Evolutionary conservation across 2,888 invertebrate species (phyloP).

Genomic region (Ectemnius lituratus): DNA sequence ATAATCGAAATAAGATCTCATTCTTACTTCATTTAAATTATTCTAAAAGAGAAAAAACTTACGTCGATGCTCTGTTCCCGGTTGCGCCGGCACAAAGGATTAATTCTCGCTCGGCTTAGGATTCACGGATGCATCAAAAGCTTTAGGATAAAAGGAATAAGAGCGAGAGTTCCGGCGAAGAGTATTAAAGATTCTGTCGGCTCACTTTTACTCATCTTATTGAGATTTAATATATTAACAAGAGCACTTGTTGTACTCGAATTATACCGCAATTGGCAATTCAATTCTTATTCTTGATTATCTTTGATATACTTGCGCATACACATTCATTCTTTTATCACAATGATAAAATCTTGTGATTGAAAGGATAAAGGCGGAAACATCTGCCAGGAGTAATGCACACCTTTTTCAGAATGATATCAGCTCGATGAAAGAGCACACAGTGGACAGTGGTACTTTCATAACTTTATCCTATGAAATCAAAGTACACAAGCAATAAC

Average conservation of each 20-base stretch:
- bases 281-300: too few relatives aligned
- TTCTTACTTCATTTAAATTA: constrained; percentile 31
- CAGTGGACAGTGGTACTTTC: too few relatives aligned
- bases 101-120: constrained; percentile 42
- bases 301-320: too few relatives aligned
- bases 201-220: constrained; percentile 11
- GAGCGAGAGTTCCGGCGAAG: constrained; percentile 9
- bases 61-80: constrained; percentile 4
- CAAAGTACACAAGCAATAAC: too few relatives aligned
- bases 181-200: constrained; percentile 25
- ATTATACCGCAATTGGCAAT: too few relatives aligned
- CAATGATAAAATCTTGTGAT: too few relatives aligned
- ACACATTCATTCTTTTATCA: too few relatives aligned
- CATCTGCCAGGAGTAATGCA: too few relatives aligned
- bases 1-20: neutral
- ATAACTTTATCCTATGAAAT: too few relatives aligned
- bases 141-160: constrained; percentile 19
- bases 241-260: neutral
- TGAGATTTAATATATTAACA: constrained; percentile 10
- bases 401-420: too few relatives aligned
- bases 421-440: too few relatives aligned
- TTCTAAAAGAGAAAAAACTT: constrained; percentile 27
- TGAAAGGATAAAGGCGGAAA: too few relatives aligned
- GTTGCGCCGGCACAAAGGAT: constrained; percentile 39
- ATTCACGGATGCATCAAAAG: constrained; percentile 46